Evolutionary conservation across 1,140 invertebrate species (phyloP).

Genomic region (Spodoptera frugiperda): DNA sequence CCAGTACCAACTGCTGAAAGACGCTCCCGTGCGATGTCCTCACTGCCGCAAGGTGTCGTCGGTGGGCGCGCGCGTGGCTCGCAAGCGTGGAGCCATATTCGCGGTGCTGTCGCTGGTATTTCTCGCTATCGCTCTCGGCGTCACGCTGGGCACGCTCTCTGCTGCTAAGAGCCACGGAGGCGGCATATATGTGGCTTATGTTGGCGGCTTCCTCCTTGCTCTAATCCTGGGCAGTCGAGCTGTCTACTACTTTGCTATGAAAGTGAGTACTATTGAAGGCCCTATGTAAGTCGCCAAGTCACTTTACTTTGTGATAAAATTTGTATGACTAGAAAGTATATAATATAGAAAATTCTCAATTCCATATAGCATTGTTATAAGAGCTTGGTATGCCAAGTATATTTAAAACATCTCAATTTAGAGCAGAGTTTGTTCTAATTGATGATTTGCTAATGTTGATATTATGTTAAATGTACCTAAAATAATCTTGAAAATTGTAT

Average conservation of each 20-base stretch:
- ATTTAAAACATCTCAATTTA: constrained; percentile 44
- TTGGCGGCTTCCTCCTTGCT: constrained; percentile 92
- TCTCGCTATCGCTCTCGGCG: constrained; percentile 91
- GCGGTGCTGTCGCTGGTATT: constrained; percentile 92
- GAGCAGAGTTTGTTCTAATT: constrained; percentile 45
- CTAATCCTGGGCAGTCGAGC: constrained; percentile 91
- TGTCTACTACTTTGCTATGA: constrained; percentile 96
- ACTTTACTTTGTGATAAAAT: constrained; percentile 71
- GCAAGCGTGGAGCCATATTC: constrained; percentile 92
- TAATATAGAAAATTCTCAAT: constrained; percentile 68
- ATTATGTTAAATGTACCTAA: constrained; percentile 29
- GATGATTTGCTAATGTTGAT: constrained; percentile 34
- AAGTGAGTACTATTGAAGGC: constrained; percentile 94
- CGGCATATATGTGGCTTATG: constrained; percentile 94
- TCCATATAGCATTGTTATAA: constrained; percentile 75
- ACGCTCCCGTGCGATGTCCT: constrained; percentile 97
- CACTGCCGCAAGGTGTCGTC: constrained; percentile 98
- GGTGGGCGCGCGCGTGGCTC: constrained; percentile 94
- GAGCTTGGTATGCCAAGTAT: constrained; percentile 43
- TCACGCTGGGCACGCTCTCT: constrained; percentile 89
- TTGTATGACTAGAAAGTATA: constrained; percentile 76
- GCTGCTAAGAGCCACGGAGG: constrained; percentile 89
- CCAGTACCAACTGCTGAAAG: constrained; percentile 97
- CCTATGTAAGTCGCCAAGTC: constrained; percentile 87
- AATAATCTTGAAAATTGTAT: constrained; percentile 30